Conservation (phyloP, 2,888 invertebrate species). For the Baronia brevicornis region DNA sequence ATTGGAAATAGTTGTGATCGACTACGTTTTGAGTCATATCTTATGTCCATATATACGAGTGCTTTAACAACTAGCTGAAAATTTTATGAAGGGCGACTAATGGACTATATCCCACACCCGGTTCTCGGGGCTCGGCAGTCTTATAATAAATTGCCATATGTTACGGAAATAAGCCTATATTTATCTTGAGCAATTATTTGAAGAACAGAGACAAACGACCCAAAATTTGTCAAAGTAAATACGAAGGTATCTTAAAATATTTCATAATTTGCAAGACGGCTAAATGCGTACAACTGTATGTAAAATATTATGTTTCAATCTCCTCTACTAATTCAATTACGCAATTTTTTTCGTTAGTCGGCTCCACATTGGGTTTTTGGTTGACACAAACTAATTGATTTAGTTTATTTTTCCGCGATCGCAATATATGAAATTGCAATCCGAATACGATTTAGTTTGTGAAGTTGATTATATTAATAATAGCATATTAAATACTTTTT, state of each 20-base stretch:
- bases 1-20: constrained; percentile 37
- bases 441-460: too few relatives aligned
- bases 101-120: constrained; percentile 24
- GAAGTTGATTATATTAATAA: too few relatives aligned
- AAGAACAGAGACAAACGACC: constrained; percentile 41
- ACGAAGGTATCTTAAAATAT: constrained; percentile 9
- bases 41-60: constrained; percentile 34
- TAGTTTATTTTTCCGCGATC: too few relatives aligned
- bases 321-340: constrained; percentile 12
- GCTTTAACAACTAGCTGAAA: constrained; percentile 37
- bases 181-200: constrained; percentile 40
- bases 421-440: too few relatives aligned
- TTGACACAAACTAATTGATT: too few relatives aligned
- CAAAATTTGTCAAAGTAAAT: constrained; percentile 28
- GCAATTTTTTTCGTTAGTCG: constrained; percentile 8
- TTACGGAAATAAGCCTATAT: constrained; percentile 35
- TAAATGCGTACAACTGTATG: constrained; percentile 2
- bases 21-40: constrained; percentile 41
- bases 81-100: constrained; percentile 39
- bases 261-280: constrained; percentile 6
- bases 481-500: too few relatives aligned
- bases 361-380: too few relatives aligned
- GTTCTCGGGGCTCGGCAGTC: constrained; percentile 21
- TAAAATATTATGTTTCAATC: background rate
- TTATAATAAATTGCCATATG: constrained; percentile 33